phyloP scores from a whole-genome alignment of 1,140 invertebrate genomes.

The Pissodes strobi region DNA sequence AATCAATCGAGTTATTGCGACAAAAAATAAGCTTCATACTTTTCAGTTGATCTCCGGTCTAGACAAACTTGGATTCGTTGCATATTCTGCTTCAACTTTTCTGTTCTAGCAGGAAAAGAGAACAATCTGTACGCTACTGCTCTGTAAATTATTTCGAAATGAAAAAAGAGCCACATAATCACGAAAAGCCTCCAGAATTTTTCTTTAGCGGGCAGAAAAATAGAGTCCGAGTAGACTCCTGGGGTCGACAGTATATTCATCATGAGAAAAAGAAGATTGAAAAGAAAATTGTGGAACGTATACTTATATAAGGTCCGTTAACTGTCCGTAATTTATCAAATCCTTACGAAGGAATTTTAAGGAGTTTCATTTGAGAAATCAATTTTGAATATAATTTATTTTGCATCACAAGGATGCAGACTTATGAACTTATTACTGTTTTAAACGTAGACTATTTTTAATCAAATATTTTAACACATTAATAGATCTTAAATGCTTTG shows the following conservation, averaged over 20 bases:
- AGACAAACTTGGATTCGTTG: no score
- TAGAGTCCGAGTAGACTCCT: constrained; percentile 34
- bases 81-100: no score
- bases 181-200: constrained; percentile 17
- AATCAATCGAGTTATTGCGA: no score
- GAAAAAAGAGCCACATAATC: constrained; percentile 27
- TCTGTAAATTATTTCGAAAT: constrained; percentile 26
- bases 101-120: no score
- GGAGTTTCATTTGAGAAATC: constrained; percentile 20
- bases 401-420: no score
- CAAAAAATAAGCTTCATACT: no score
- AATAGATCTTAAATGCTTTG: no score
- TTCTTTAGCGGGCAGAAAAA: constrained; percentile 31
- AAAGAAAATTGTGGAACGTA: constrained; percentile 37
- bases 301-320: constrained; percentile 35
- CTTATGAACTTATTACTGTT: no score
- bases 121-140: no score
- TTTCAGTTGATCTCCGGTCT: no score
- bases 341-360: constrained; percentile 16
- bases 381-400: constrained; percentile 33
- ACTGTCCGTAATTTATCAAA: constrained; percentile 36
- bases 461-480: no score
- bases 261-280: constrained; percentile 34
- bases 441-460: no score
- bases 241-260: constrained; percentile 36